A percentile compares a stretch with the other conserved stretches of the same genome.
Conservation (phyloP, 2,888 invertebrate species). For the Panopea generosa region DNA sequence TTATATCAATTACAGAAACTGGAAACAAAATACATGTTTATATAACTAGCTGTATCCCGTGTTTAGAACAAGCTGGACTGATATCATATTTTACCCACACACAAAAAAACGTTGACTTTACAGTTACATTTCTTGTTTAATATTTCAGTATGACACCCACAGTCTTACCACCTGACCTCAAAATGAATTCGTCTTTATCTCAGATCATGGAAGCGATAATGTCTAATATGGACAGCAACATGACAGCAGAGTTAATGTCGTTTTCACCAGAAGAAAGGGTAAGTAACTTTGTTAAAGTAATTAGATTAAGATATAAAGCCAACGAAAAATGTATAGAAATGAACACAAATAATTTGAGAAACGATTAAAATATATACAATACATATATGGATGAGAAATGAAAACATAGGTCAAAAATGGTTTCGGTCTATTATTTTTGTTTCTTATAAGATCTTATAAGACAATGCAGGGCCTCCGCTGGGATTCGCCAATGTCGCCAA, state of each 20-base stretch:
- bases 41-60: too few relatives aligned
- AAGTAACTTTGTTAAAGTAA: not conserved
- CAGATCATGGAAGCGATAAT: not conserved
- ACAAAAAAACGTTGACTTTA: too few relatives aligned
- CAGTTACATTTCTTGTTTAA: not conserved
- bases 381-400: too few relatives aligned
- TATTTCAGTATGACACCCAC: not conserved
- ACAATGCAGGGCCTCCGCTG: too few relatives aligned
- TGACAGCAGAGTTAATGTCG: constrained; percentile 32
- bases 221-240: constrained; percentile 10
- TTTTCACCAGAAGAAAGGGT: constrained; percentile 41
- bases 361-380: not conserved
- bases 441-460: too few relatives aligned
- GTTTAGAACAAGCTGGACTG: too few relatives aligned
- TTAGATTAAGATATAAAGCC: not conserved
- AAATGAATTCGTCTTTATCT: not conserved
- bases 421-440: too few relatives aligned
- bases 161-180: not conserved
- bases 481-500: too few relatives aligned
- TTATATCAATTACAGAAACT: too few relatives aligned
- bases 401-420: too few relatives aligned
- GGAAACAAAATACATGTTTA: too few relatives aligned
- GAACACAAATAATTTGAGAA: not conserved
- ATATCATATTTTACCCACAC: too few relatives aligned
- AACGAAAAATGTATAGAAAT: not conserved